Base-by-base conservation (phyloP, 2,797 vertebrate genomes). In the Glossophaga mutica region DNA sequence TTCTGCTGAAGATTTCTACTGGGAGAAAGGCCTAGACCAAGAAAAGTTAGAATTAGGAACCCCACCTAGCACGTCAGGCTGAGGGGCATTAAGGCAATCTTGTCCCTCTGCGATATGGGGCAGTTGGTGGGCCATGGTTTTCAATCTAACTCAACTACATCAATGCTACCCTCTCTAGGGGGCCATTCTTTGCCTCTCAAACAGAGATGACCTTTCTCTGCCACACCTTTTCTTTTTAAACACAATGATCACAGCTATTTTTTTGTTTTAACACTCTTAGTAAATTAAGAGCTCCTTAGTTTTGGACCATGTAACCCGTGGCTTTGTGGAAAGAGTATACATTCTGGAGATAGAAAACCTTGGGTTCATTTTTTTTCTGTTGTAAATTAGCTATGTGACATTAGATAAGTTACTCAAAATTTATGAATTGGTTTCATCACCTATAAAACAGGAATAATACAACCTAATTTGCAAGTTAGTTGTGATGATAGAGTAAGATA, bases 371-470 rank as follows among this genome's bases (percentile, higher is more conserved):
- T 18, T n/a, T n/a, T 81, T 82, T 70, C 37, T 91, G 42, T 44
- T 71, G 68, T 73, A n/a, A 24, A 55, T 91, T 50, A 94, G 65
- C 65, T 87, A 26, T 68, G n/a, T 65, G 78, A 68, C 18, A 9
- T 91, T 86, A 83, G 65, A 32, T 88, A 67, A 79, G 21, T 65
- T 92, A 81, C 79, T 94, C 55, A 57, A 42, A 34, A 16, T 91
- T 95, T 95, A 65, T 85, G 57, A 93, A 55, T 52, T 77, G 11
- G 42, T 93, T 93, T 97, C 93, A 70, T 68, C 86, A 97, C 76
- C 32, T 86, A 26, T 22, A 57, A 55, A 67, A 70, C n/a, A 92
- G 29, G 46, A 15, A 37, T 55, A 68, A 50, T 29, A 78, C 32
- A 96, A 68, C 29, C 79, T 79, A 92, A 37, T 95, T 81, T 84